Base-by-base conservation (phyloP, 2,888 invertebrate genomes). In the Stenodema calcarata region DNA sequence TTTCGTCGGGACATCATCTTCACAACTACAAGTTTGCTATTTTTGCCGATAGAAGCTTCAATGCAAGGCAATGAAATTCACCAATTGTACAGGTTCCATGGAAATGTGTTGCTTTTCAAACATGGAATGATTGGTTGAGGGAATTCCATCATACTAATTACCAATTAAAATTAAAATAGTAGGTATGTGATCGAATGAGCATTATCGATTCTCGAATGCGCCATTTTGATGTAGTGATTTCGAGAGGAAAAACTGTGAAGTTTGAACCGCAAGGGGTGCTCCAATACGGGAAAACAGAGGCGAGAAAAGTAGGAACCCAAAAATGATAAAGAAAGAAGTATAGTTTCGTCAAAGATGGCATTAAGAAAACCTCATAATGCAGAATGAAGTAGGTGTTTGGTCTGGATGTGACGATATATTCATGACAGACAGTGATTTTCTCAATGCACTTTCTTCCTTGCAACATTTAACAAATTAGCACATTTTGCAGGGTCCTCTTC, bases 1-100 rank as follows among this genome's bases (percentile, higher is more conserved):
- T 82, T 82, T 82, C 69, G 69, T 82, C 82, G 82, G 82, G 82
- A 82, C 82, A 78, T 35, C 14, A 41, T 41, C 42, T 82, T 82
- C 82, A 82, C 82, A 82, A 62, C 69, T 50, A 50, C 44, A 44
- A 42, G 23, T 78, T 27, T 14, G 42, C 35, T 75, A 44, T 78
- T 42, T 42, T 44, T 78, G 42, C 14, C 78, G 44, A 75, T 78
- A 44, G 76, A 76, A 76, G 23, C 23, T 18, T 35, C 6, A 78
- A 18, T 76, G 12, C n/a, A 76, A 54, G 54, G 54, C n/a, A 54
- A n/a, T 23, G 62, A 18, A 62, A 62, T 62, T 62, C 11, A 27
- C 11, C 7, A 62, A 23, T 23, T 62, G 62, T 62, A 50, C 50
- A 62, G 0, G 62, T 62, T 62, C 62, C 27, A n/a, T n/a, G n/a